Percentiles rank a stretch among this genome's conserved stretches.
Evolutionary conservation across 2,888 invertebrate genomes (phyloP).

Genomic region (Abrostola tripartita): DNA sequence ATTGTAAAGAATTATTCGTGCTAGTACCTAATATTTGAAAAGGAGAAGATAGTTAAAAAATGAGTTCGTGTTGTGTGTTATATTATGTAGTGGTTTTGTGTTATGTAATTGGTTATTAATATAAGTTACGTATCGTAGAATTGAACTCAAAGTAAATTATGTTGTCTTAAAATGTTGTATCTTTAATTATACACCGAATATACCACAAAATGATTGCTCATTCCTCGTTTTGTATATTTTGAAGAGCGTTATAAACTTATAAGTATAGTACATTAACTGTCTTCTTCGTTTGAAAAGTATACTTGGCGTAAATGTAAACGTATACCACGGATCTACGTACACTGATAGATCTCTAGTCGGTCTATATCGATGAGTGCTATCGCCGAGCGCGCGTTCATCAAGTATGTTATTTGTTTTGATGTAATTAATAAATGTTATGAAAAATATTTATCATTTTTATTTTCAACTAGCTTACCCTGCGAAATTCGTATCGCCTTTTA

Average conservation of each 20-base stretch:
- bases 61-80: conserved; percentile 13
- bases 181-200: conserved; percentile 8
- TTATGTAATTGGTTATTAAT: conserved; percentile 14
- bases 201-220: conserved; percentile 35
- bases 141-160: conserved; percentile 8
- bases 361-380: conserved; percentile 80
- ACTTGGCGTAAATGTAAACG: conserved; percentile 46
- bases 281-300: conserved; percentile 53
- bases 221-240: conserved; percentile 49
- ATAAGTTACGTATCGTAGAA: conserved; percentile 22
- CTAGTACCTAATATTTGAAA: conserved; percentile 33
- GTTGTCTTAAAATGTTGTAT: conserved; percentile 7
- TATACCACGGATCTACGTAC: conserved; percentile 57
- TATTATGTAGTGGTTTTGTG: conserved; percentile 2
- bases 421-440: conserved; percentile 87
- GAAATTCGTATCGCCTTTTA: too few relatives aligned
- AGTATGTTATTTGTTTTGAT: conserved; percentile 88
- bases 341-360: conserved; percentile 83
- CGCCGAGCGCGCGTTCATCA: conserved; percentile 79
- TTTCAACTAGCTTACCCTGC: too few relatives aligned
- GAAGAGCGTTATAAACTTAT: conserved; percentile 33
- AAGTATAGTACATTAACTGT: conserved; percentile 30
- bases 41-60: conserved; percentile 44
- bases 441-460: conserved; percentile 64
- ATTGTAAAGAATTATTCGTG: conserved; percentile 7